Percentiles rank a stretch among this genome's conserved stretches.
These are phyloP conservation scores for Condylura cristata DNA, from an alignment of 2,113 vertebrate genomes.

Conservation along the genomic window DNA sequence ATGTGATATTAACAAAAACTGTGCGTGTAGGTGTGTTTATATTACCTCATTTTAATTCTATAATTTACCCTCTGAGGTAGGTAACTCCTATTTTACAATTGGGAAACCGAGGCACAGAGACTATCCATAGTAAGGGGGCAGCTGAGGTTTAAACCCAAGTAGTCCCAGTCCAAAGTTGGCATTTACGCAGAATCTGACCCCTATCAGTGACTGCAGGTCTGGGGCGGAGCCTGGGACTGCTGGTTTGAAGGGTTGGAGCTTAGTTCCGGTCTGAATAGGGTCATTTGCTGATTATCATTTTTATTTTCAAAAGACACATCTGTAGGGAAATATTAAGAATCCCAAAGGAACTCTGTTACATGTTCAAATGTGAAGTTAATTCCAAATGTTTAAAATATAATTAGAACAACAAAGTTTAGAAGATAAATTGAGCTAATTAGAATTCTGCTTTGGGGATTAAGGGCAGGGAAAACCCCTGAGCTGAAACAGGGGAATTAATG, in stretches of 20 bases:
- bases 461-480: background rate
- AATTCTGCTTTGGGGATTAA: background rate
- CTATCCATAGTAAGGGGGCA: background rate
- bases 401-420: background rate
- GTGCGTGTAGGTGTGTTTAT: background rate
- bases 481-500: background rate
- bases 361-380: constrained; percentile 24
- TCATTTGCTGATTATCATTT: background rate
- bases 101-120: background rate
- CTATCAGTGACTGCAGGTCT: background rate
- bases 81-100: background rate
- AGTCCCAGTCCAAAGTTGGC: background rate
- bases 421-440: background rate
- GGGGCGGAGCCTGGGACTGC: background rate
- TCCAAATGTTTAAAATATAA: constrained; percentile 15
- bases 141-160: background rate
- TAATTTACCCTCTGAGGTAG: background rate
- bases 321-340: background rate
- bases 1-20: background rate
- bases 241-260: background rate
- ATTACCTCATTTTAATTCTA: background rate
- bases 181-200: background rate
- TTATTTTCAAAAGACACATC: background rate
- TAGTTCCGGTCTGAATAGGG: background rate
- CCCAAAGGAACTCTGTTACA: constrained; percentile 10